Percentiles rank a stretch among this genome's conserved stretches.
These are phyloP conservation scores for Zophobas atratus DNA, from an alignment of 1,140 invertebrate genomes.

Conservation along the genomic window DNA sequence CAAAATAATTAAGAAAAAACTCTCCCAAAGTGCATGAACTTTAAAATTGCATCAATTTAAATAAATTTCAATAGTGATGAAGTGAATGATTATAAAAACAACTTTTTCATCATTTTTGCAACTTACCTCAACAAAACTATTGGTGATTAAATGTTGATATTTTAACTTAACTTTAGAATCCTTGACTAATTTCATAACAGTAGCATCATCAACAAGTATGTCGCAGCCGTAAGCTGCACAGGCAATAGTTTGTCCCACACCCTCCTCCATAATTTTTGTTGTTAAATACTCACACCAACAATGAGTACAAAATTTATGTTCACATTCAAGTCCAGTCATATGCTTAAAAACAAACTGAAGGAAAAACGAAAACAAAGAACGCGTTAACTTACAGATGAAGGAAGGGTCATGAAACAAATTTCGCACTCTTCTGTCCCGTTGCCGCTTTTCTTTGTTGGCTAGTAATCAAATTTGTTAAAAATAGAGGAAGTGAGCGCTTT, in stretches of 20 bases:
- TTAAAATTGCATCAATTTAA: no score
- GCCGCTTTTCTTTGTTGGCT: slow-evolving; percentile 68
- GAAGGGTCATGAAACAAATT: slow-evolving; percentile 90
- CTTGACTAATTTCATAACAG: slow-evolving; percentile 93
- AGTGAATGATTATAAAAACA: background rate
- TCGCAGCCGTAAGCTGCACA: slow-evolving; percentile 94
- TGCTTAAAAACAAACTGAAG: slow-evolving; percentile 76
- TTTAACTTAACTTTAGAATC: slow-evolving; percentile 95
- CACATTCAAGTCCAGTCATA: slow-evolving; percentile 97
- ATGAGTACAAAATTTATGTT: slow-evolving; percentile 93
- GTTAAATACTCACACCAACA: slow-evolving; percentile 99
- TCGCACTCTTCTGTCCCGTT: slow-evolving; percentile 91
- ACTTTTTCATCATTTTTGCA: slow-evolving; percentile 15
- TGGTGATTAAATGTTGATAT: slow-evolving; percentile 98
- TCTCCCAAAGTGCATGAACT: no score
- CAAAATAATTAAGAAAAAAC: no score
- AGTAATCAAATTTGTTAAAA: background rate
- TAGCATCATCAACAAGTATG: slow-evolving; percentile 97
- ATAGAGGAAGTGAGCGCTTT: background rate
- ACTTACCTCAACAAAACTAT: slow-evolving; percentile 89
- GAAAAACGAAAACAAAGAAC: background rate
- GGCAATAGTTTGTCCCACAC: slow-evolving; percentile 95
- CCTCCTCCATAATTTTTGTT: slow-evolving; percentile 98
- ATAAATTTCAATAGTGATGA: background rate
- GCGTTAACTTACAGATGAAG: slow-evolving; percentile 79